Conservation (phyloP, 1,140 invertebrate genomes). For the Halictus rubicundus region DNA sequence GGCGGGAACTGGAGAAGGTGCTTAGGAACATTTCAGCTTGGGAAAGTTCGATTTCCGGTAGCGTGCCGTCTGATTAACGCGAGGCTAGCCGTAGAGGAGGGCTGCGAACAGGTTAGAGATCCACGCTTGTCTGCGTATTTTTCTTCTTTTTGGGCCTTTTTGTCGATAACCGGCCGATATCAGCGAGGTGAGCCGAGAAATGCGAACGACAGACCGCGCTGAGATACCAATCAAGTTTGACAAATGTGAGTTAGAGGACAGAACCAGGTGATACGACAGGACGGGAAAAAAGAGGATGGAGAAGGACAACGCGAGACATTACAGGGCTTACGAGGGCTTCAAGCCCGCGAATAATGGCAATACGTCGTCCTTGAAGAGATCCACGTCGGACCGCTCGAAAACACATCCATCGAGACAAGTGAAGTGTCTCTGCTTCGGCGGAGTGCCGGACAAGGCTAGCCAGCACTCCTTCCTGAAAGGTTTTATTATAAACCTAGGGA, state of each 20-base stretch:
- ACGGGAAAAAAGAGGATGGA: conserved; percentile 65
- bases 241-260: conserved; percentile 36
- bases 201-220: conserved; percentile 9
- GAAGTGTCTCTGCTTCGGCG: conserved; percentile 85
- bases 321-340: conserved; percentile 78
- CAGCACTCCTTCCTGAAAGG: conserved; percentile 85
- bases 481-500: conserved; percentile 92
- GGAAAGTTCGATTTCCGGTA: neutral
- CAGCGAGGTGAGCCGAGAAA: conserved; percentile 13
- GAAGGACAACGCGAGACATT: conserved; percentile 74
- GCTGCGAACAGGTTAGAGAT: neutral
- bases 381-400: conserved; percentile 55
- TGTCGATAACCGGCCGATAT: neutral
- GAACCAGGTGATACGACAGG: conserved; percentile 34
- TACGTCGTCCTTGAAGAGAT: conserved; percentile 78
- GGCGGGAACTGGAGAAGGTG: neutral
- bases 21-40: neutral
- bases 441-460: conserved; percentile 83
- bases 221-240: conserved; percentile 40
- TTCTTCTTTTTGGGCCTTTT: neutral
- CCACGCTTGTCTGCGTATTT: conserved; percentile 13
- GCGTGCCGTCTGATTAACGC: neutral
- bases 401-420: conserved; percentile 70
- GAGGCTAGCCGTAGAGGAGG: neutral
- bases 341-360: conserved; percentile 80